A percentile compares a stretch with the other conserved stretches of the same genome.
phyloP scores from a whole-genome alignment of 1,140 invertebrate genomes.

The Rhysida immarginata region DNA sequence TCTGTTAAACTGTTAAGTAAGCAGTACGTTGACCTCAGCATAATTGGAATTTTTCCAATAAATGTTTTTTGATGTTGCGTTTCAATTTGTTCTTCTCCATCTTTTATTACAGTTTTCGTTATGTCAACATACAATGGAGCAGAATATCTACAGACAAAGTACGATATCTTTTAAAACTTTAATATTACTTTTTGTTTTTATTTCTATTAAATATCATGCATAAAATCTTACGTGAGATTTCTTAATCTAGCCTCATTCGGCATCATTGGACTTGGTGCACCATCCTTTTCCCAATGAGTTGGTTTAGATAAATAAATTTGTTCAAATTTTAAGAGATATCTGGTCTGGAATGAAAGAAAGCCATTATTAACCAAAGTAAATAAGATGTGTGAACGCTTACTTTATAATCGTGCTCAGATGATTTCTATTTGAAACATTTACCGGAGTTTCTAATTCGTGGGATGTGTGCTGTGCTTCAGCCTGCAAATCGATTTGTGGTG shows the following conservation, averaged over 20 bases:
- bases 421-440: too few relatives aligned
- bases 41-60: slow-evolving; percentile 98
- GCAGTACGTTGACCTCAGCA: slow-evolving; percentile 95
- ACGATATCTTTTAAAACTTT: not conserved
- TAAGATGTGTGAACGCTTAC: too few relatives aligned
- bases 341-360: slow-evolving; percentile 33
- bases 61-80: slow-evolving; percentile 94
- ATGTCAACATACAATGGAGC: slow-evolving; percentile 98
- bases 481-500: slow-evolving; percentile 90
- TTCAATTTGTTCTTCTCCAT: slow-evolving; percentile 78
- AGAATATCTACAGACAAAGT: slow-evolving; percentile 60
- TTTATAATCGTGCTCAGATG: too few relatives aligned
- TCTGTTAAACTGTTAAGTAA: slow-evolving; percentile 81
- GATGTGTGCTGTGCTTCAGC: slow-evolving; percentile 90
- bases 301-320: slow-evolving; percentile 98
- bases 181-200: not conserved
- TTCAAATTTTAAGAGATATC: slow-evolving; percentile 90
- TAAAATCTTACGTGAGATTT: slow-evolving; percentile 35
- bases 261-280: slow-evolving; percentile 96
- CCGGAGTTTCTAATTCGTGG: slow-evolving; percentile 80
- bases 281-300: slow-evolving; percentile 99
- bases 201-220: too few relatives aligned
- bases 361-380: not conserved
- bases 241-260: slow-evolving; percentile 82
- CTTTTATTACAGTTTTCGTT: slow-evolving; percentile 82